Evolutionary conservation across 2,888 invertebrate species (phyloP).

Genomic region (Chorisops tibialis): DNA sequence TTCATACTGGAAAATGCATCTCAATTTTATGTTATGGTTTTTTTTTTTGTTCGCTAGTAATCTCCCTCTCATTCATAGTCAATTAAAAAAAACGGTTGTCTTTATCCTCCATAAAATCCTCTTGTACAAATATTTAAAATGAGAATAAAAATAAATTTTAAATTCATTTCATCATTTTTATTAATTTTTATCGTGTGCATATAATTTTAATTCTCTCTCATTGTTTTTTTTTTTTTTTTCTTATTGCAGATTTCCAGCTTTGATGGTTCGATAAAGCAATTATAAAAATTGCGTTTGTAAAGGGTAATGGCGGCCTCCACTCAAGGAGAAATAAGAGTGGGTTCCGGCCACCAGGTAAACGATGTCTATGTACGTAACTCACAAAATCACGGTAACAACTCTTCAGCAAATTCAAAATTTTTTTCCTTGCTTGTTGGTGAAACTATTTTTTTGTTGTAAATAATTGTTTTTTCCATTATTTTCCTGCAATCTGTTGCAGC

Average conservation of each 20-base stretch:
- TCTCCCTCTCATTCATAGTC: no score
- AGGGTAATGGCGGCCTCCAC: conserved; percentile 62
- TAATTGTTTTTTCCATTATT: background rate
- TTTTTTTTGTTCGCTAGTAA: no score
- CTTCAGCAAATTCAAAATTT: conserved; percentile 39
- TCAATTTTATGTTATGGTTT: no score
- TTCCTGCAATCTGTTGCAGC: background rate
- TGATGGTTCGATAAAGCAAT: conserved; percentile 21
- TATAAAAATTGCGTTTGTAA: conserved; percentile 37
- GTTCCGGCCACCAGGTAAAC: conserved; percentile 73
- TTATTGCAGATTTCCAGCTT: conserved; percentile 8
- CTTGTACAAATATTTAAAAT: no score
- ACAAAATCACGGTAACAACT: conserved; percentile 57
- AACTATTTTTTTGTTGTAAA: conserved; percentile 2
- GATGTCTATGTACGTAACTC: conserved; percentile 63
- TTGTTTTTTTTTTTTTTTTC: background rate
- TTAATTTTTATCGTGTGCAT: background rate
- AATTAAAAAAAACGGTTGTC: no score
- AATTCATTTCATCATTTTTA: background rate
- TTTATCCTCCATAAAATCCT: no score
- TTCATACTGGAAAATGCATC: no score
- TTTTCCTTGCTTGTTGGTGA: background rate
- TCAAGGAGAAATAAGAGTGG: conserved; percentile 75
- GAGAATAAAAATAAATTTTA: background rate
- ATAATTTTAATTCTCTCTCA: background rate